These are phyloP conservation scores for Cuniculus paca DNA, from an alignment of 2,797 vertebrate species.

Conservation along the genomic window DNA sequence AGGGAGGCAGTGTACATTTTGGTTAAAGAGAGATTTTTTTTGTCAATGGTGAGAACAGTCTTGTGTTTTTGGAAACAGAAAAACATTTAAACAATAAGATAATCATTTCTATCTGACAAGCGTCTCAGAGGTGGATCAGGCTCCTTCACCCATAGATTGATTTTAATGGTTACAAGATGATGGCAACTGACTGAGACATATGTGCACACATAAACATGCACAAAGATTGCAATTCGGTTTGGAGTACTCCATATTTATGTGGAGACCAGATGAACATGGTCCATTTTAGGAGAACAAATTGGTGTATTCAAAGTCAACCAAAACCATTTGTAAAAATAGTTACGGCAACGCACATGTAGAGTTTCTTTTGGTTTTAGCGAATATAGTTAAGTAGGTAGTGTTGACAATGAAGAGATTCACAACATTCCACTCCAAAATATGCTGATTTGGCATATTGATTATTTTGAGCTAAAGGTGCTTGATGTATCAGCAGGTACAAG, in stretches of 20 bases:
- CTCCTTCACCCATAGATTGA: background rate
- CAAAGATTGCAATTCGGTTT: background rate
- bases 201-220: background rate
- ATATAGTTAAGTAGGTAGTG: background rate
- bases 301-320: background rate
- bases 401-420: background rate
- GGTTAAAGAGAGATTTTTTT: background rate
- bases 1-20: background rate
- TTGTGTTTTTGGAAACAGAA: slow-evolving; percentile 46
- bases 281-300: slow-evolving; percentile 27
- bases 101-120: background rate
- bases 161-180: background rate
- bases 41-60: background rate
- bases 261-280: background rate
- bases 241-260: slow-evolving; percentile 18
- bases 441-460: background rate
- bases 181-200: background rate
- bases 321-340: slow-evolving; percentile 7
- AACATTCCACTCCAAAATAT: background rate
- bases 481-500: background rate
- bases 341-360: background rate
- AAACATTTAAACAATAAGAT: slow-evolving; percentile 45
- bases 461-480: background rate
- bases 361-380: slow-evolving; percentile 34
- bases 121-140: background rate